Base-by-base conservation (phyloP, 2,113 vertebrate species). In the Microtus oregoni region DNA sequence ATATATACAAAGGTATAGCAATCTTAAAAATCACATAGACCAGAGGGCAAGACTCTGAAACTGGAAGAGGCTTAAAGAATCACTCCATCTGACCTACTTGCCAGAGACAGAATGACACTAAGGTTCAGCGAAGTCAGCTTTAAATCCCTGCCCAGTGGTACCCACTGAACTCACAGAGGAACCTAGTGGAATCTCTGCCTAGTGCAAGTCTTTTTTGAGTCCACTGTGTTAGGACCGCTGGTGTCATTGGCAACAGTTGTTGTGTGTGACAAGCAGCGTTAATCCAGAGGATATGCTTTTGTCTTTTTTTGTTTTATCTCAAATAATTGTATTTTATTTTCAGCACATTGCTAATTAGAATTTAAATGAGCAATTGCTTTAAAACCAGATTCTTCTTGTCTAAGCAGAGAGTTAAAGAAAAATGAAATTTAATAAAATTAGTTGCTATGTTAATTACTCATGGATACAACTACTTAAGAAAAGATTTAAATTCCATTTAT, bases 251-350 rank as follows among this genome's bases (percentile, higher is more conserved):
- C 7, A 65, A n/a, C 5, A 32, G 41, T 28, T 58, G 9, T 30
- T 47, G 13, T 55, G 19, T 20, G 1, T 6, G 15, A 77, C 35
- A 63, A 20, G 35, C 73, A 92, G 28, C 24, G 22, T 19, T 90
- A 41, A 81, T 63, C 41, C 20, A 75, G 50, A 88, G n/a, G 91
- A 67, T 79, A 26, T 68, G 26, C n/a, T 88, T 55, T 24, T 2
- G 1, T 65, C 3, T 65, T 72, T 90, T 87, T 22, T 65, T 38
- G 58, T 91, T 65, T 35, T 41, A n/a, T 95, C 96, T 95, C 38
- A 94, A 81, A 92, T 88, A 77, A 90, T 77, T 32, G 89, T 41
- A 88, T 77, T 94, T 96, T 81, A 93, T 91, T 96, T 90, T 89
- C 68, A 92, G 20, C 61, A n/a, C 35, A 72, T 52, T 73, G 30